phyloP scores from a whole-genome alignment of 2,113 vertebrate species.

The Bujurquina vittata region DNA sequence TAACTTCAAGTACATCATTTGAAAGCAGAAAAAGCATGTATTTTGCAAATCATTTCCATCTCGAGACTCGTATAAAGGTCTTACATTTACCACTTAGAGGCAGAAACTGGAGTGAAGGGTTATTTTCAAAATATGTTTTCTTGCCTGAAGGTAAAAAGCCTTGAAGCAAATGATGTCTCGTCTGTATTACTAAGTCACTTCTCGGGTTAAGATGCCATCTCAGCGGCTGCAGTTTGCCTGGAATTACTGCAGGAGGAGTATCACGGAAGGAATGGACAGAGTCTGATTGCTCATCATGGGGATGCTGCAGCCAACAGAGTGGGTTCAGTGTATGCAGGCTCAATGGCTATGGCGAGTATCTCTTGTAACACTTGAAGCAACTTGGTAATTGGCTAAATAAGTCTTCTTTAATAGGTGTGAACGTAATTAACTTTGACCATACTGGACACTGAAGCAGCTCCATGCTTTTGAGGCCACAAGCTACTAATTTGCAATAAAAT shows the following conservation, averaged over 20 bases:
- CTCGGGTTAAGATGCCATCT: not conserved
- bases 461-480: not conserved
- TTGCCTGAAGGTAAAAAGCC: constrained; percentile 42
- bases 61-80: constrained; percentile 39
- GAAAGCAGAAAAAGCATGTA: constrained; percentile 32
- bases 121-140: constrained; percentile 50
- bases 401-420: not conserved
- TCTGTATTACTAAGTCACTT: constrained; percentile 27
- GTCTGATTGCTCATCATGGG: not conserved
- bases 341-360: not conserved
- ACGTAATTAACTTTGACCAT: not conserved
- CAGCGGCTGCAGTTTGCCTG: not conserved
- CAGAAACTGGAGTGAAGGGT: constrained; percentile 23
- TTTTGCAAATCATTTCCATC: constrained; percentile 53
- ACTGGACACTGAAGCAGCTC: not conserved
- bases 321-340: not conserved
- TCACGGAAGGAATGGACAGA: not conserved
- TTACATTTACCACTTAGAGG: constrained; percentile 49
- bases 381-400: not conserved
- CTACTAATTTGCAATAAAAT: not conserved
- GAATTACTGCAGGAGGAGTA: constrained; percentile 9
- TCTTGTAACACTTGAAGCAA: not conserved
- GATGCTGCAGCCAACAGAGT: not conserved
- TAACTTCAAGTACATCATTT: constrained; percentile 46
- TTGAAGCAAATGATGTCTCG: constrained; percentile 37